phyloP scores from a whole-genome alignment of 2,797 vertebrate genomes.

The Pseudochromis fuscus region DNA sequence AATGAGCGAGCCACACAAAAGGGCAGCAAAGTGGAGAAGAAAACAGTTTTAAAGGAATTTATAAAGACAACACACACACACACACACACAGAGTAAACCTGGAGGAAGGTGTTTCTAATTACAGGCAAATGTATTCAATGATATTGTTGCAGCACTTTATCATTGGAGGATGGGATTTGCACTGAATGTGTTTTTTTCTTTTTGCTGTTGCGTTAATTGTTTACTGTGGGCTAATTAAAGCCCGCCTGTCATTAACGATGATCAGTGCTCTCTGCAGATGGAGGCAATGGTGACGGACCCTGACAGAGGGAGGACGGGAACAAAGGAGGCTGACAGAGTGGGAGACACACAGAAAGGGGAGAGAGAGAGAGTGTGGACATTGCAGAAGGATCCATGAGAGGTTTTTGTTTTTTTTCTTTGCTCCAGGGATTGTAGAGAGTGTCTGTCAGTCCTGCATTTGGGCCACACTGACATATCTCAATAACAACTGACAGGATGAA shows the following conservation, averaged over 20 bases:
- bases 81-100: conserved; percentile 37
- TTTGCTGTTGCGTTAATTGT: conserved; percentile 82
- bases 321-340: conserved; percentile 40
- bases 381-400: background rate
- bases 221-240: conserved; percentile 85
- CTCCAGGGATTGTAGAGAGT: background rate
- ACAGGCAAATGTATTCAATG: conserved; percentile 79
- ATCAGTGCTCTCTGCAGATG: conserved; percentile 73
- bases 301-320: conserved; percentile 41
- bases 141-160: conserved; percentile 80
- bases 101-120: conserved; percentile 78
- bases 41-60: conserved; percentile 63
- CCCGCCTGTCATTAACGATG: conserved; percentile 76
- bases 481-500: conserved; percentile 3
- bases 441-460: background rate
- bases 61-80: conserved; percentile 36
- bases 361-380: background rate
- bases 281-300: conserved; percentile 60
- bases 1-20: conserved; percentile 74
- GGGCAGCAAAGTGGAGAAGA: conserved; percentile 47
- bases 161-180: conserved; percentile 80
- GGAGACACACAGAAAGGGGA: background rate
- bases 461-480: conserved; percentile 8
- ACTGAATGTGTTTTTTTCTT: conserved; percentile 70
- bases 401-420: conserved; percentile 5